phyloP scores from a whole-genome alignment of 2,113 vertebrate genomes.

The Nerophis ophidion region DNA sequence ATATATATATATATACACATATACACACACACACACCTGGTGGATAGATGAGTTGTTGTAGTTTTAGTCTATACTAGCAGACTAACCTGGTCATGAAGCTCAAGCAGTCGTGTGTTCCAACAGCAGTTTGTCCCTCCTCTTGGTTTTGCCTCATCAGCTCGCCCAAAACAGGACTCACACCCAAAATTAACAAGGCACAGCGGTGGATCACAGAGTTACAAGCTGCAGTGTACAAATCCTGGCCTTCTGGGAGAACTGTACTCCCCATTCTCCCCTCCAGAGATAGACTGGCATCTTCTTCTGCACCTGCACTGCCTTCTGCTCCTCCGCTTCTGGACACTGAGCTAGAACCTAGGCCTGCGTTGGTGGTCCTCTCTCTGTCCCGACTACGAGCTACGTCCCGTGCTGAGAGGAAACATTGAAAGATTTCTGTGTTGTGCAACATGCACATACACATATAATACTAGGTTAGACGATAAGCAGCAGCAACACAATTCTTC shows the following conservation, averaged over 20 bases:
- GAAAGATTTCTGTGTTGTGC: conserved; percentile 96
- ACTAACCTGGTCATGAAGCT: conserved; percentile 91
- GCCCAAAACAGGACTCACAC: conserved; percentile 84
- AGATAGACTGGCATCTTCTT: conserved; percentile 76
- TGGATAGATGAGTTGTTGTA: background rate
- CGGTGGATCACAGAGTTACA: conserved; percentile 97
- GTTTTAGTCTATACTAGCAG: background rate
- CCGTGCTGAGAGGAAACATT: conserved; percentile 98
- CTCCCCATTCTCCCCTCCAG: conserved; percentile 82
- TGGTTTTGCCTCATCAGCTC: conserved; percentile 79
- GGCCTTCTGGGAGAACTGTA: conserved; percentile 81
- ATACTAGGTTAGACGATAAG: conserved; percentile 41
- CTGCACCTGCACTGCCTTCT: conserved; percentile 34
- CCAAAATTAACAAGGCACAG: conserved; percentile 87
- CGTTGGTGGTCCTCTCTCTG: conserved; percentile 77
- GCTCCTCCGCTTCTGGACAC: conserved; percentile 57
- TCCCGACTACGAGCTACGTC: conserved; percentile 91
- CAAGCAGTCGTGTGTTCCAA: conserved; percentile 74
- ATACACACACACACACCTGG: no score
- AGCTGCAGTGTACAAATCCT: conserved; percentile 92
- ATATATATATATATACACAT: no score
- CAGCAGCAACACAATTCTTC: conserved; percentile 11
- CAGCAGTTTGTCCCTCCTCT: conserved; percentile 69
- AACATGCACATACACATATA: conserved; percentile 34
- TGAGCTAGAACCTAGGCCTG: conserved; percentile 61